phyloP scores from a whole-genome alignment of 2,888 invertebrate genomes.

The Euzetes globulus region DNA sequence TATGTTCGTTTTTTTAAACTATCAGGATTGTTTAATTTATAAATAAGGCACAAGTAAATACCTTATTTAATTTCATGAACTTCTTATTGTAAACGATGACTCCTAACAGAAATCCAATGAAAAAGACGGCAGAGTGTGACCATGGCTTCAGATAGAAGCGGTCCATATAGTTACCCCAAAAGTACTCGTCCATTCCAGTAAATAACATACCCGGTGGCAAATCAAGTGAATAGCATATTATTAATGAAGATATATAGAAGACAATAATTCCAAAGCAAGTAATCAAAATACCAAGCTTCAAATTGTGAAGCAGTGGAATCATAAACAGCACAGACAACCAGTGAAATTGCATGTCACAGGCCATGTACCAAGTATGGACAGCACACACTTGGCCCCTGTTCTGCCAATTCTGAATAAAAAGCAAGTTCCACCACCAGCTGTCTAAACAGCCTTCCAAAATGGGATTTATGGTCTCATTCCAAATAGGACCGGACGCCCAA shows the following conservation, averaged over 20 bases:
- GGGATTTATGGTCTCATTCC: neutral
- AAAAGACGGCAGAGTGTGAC: slow-evolving; percentile 28
- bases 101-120: slow-evolving; percentile 22
- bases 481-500: slow-evolving; percentile 23
- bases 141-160: slow-evolving; percentile 21
- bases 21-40: too few species aligned
- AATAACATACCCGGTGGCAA: slow-evolving; percentile 23
- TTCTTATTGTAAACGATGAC: neutral
- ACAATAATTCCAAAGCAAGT: neutral
- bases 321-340: slow-evolving; percentile 18
- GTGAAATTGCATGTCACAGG: slow-evolving; percentile 36
- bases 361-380: slow-evolving; percentile 36
- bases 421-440: slow-evolving; percentile 31
- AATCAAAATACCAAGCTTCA: neutral
- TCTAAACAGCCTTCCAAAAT: neutral
- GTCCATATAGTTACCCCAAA: too few species aligned
- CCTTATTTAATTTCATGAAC: neutral
- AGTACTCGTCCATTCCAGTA: neutral
- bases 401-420: slow-evolving; percentile 31
- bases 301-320: neutral
- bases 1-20: too few species aligned
- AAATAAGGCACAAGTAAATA: too few species aligned
- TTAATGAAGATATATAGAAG: neutral
- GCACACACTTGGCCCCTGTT: neutral
- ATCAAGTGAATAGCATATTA: neutral